Percentiles rank a stretch among this genome's conserved stretches.
These are phyloP conservation scores for Panonychus citri DNA, from an alignment of 1,140 invertebrate species.

Conservation along the genomic window DNA sequence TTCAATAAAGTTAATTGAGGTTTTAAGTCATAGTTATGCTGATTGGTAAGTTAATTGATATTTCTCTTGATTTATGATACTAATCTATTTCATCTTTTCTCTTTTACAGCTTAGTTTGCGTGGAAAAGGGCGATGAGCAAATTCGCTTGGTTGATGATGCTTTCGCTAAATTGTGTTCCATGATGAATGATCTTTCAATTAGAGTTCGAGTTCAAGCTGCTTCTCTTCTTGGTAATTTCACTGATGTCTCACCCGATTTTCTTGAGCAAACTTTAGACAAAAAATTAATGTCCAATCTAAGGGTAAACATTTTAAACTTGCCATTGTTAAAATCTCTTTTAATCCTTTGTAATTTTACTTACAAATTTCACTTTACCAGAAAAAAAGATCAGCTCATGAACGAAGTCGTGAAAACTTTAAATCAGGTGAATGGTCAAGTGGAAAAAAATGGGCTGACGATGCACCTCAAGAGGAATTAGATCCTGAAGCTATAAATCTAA, in stretches of 20 bases:
- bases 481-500: conserved; percentile 51
- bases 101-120: conserved; percentile 18
- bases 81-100: not conserved
- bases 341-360: conserved; percentile 1
- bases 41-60: conserved; percentile 34
- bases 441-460: conserved; percentile 73
- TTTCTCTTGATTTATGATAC: not conserved
- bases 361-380: too few relatives aligned
- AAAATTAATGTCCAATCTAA: conserved; percentile 92
- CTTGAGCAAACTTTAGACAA: conserved; percentile 91
- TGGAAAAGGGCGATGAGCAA: conserved; percentile 19
- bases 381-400: conserved; percentile 45
- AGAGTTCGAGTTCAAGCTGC: conserved; percentile 54
- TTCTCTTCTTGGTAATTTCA: conserved; percentile 46
- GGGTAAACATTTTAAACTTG: conserved; percentile 26
- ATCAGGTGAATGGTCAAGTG: conserved; percentile 68
- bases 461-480: conserved; percentile 49
- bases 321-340: not conserved
- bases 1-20: conserved; percentile 58
- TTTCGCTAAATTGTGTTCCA: conserved; percentile 79
- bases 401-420: conserved; percentile 49
- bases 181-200: conserved; percentile 74
- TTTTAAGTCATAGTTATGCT: conserved; percentile 59
- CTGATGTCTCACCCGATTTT: conserved; percentile 61
- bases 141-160: conserved; percentile 74